Evolutionary conservation across 2,113 vertebrate genomes (phyloP).

Genomic region (Ptychochromis oligacanthus): DNA sequence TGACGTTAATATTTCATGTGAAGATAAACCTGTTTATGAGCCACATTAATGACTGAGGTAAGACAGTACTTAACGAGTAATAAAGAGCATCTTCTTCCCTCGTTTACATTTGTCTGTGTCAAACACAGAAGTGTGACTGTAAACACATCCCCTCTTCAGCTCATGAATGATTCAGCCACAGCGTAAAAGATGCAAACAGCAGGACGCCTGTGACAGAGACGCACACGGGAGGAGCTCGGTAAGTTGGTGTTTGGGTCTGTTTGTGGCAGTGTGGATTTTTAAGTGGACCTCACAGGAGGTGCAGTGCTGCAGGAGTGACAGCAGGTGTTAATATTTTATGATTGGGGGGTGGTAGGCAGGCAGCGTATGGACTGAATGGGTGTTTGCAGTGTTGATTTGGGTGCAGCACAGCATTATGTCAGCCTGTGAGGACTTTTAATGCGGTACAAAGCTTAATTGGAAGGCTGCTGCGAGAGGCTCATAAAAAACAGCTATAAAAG

Average conservation of each 20-base stretch:
- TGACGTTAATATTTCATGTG: conserved; percentile 17
- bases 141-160: neutral
- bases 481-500: conserved; percentile 74
- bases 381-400: conserved; percentile 4
- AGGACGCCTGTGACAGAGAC: conserved; percentile 22
- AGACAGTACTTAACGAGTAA: neutral
- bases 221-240: neutral
- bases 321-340: conserved; percentile 64
- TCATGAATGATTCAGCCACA: conserved; percentile 52
- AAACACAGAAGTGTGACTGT: conserved; percentile 5
- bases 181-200: conserved; percentile 26
- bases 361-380: conserved; percentile 13
- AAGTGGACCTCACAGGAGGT: conserved; percentile 63
- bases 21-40: neutral
- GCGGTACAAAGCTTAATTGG: conserved; percentile 67
- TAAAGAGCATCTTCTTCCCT: neutral
- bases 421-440: conserved; percentile 57
- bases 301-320: conserved; percentile 24
- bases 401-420: conserved; percentile 52
- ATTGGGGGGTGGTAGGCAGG: neutral
- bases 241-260: neutral
- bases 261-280: conserved; percentile 43
- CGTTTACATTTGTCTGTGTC: neutral
- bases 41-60: neutral
- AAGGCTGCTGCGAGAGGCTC: conserved; percentile 44